A percentile compares a stretch with the other conserved stretches of the same genome.
Conservation (phyloP, 2,113 vertebrate species). For the Lophochroa leadbeateri region DNA sequence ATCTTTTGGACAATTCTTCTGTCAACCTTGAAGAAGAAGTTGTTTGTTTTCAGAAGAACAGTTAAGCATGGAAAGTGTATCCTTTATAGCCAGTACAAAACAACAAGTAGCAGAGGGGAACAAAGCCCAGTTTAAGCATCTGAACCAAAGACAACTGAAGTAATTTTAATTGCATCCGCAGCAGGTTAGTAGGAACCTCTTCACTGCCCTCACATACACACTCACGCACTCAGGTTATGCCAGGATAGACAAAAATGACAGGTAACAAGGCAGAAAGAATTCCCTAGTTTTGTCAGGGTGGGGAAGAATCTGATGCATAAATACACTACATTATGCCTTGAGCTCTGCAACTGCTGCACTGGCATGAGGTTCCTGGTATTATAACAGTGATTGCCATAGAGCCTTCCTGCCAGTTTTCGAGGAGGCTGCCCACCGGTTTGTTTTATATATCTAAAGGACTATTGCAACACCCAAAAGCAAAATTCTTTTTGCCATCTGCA, state of each 20-base stretch:
- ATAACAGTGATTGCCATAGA: background rate
- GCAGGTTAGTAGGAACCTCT: background rate
- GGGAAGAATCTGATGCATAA: background rate
- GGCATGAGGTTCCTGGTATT: background rate
- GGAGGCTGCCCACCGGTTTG: background rate
- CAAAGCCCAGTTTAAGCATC: background rate
- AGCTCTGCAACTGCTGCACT: background rate
- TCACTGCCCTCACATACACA: background rate
- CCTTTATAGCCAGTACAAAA: conserved; percentile 23
- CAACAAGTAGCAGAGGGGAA: background rate
- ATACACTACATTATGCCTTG: accelerated
- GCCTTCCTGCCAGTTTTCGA: background rate
- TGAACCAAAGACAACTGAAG: background rate
- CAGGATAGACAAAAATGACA: background rate
- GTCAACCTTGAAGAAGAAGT: conserved; percentile 5
- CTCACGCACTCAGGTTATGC: background rate
- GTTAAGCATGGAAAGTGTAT: background rate
- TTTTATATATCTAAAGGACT: background rate
- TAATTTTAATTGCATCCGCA: background rate
- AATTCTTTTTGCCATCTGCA: background rate
- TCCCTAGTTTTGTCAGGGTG: accelerated
- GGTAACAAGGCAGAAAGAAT: background rate
- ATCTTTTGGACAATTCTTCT: conserved; percentile 26
- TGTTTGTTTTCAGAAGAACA: background rate
- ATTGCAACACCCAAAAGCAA: background rate